phyloP scores from a whole-genome alignment of 1,140 invertebrate genomes.

The Drosophila nasuta region DNA sequence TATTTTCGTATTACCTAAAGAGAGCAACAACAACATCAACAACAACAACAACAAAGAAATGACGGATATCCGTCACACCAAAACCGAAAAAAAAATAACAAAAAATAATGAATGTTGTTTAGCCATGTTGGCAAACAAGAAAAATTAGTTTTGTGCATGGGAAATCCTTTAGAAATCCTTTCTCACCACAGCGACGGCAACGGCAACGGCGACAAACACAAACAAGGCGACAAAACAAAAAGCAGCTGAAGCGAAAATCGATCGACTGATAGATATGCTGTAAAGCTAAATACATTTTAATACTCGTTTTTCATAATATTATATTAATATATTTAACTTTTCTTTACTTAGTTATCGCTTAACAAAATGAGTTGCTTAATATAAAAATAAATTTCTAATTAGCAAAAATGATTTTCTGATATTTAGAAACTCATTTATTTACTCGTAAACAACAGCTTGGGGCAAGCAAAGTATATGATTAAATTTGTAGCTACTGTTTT shows the following conservation, averaged over 20 bases:
- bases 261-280: slow-evolving; percentile 13
- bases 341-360: too few relatives aligned
- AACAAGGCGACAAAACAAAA: background rate
- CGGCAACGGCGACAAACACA: slow-evolving; percentile 7
- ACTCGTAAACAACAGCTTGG: too few relatives aligned
- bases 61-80: slow-evolving; percentile 51
- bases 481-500: too few relatives aligned
- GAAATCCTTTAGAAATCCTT: slow-evolving; percentile 40
- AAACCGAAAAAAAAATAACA: too few relatives aligned
- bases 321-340: too few relatives aligned
- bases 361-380: too few relatives aligned
- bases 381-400: too few relatives aligned
- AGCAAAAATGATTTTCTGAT: too few relatives aligned
- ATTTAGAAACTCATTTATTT: too few relatives aligned
- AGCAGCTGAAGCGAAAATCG: background rate
- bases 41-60: slow-evolving; percentile 7
- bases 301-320: too few relatives aligned
- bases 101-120: slow-evolving; percentile 57
- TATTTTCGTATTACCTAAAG: background rate
- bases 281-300: too few relatives aligned
- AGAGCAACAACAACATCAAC: background rate
- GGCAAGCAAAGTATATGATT: too few relatives aligned
- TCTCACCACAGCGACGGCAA: slow-evolving; percentile 2
- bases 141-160: slow-evolving; percentile 42
- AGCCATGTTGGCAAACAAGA: slow-evolving; percentile 43